Conservation (phyloP, 1,140 invertebrate species). For the Diorhabda carinulata region DNA sequence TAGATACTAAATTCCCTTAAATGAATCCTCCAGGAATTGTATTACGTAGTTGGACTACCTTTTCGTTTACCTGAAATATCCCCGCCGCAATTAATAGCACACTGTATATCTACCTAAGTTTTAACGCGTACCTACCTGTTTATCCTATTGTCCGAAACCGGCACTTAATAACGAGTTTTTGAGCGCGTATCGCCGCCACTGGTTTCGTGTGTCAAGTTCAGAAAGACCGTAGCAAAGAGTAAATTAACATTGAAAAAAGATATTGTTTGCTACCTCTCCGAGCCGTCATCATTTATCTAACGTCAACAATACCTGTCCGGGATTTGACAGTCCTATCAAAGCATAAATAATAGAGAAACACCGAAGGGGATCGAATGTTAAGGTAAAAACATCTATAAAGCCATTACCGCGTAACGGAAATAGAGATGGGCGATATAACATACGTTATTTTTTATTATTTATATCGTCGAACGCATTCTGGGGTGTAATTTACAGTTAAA, state of each 20-base stretch:
- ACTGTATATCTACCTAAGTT: no score
- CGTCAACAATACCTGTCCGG: slow-evolving; percentile 51
- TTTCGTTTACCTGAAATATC: no score
- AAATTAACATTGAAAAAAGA: slow-evolving; percentile 51
- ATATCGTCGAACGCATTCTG: no score
- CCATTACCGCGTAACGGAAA: slow-evolving; percentile 5
- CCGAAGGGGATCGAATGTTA: slow-evolving; percentile 11
- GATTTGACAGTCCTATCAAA: slow-evolving; percentile 58
- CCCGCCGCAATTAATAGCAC: no score
- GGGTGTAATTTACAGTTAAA: no score
- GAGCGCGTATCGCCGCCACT: slow-evolving; percentile 11
- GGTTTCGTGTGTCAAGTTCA: slow-evolving; percentile 12
- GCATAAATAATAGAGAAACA: slow-evolving; percentile 43
- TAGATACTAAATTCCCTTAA: no score
- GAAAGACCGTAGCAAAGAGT: slow-evolving; percentile 33
- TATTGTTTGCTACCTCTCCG: slow-evolving; percentile 55
- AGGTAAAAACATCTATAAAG: slow-evolving; percentile 16
- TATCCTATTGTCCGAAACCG: neutral
- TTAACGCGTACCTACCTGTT: no score
- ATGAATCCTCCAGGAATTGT: no score
- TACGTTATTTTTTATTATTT: no score
- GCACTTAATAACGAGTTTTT: neutral
- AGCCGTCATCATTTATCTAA: slow-evolving; percentile 53
- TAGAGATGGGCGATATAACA: neutral
- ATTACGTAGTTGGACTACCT: no score